Evolutionary conservation across 2,888 invertebrate species (phyloP).

Genomic region (Tuberolachnus salignus): DNA sequence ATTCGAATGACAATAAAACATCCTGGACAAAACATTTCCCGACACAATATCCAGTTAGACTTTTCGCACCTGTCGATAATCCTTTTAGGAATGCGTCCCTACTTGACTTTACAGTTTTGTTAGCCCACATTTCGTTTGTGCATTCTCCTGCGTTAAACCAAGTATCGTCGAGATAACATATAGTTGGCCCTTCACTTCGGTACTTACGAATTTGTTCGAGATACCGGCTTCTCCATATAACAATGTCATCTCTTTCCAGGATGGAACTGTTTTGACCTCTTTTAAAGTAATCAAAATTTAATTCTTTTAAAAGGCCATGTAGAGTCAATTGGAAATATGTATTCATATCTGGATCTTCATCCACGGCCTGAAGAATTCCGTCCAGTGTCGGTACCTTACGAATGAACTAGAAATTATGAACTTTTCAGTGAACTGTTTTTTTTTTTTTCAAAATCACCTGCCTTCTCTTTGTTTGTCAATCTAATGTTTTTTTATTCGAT

Average conservation of each 20-base stretch:
- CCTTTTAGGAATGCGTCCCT: too few relatives aligned
- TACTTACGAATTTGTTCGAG: background rate
- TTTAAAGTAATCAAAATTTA: background rate
- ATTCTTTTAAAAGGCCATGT: background rate
- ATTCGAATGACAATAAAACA: background rate
- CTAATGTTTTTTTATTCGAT: conserved; percentile 1
- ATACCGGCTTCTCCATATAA: too few relatives aligned
- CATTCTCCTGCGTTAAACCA: conserved; percentile 42
- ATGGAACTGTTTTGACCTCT: background rate
- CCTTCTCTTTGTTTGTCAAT: background rate
- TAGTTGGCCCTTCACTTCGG: background rate
- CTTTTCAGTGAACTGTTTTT: background rate
- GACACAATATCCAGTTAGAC: conserved; percentile 14
- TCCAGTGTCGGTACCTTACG: background rate
- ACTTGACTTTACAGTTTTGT: too few relatives aligned
- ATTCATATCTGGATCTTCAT: background rate
- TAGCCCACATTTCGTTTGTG: background rate
- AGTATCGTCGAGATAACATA: conserved; percentile 41
- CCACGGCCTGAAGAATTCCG: background rate
- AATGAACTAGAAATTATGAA: background rate
- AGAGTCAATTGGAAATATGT: background rate
- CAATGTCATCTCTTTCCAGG: background rate
- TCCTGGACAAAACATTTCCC: background rate
- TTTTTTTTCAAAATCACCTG: background rate
- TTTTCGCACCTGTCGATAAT: too few relatives aligned